Base-by-base conservation (phyloP, 2,797 vertebrate genomes). In the Bradypodion ventrale region DNA sequence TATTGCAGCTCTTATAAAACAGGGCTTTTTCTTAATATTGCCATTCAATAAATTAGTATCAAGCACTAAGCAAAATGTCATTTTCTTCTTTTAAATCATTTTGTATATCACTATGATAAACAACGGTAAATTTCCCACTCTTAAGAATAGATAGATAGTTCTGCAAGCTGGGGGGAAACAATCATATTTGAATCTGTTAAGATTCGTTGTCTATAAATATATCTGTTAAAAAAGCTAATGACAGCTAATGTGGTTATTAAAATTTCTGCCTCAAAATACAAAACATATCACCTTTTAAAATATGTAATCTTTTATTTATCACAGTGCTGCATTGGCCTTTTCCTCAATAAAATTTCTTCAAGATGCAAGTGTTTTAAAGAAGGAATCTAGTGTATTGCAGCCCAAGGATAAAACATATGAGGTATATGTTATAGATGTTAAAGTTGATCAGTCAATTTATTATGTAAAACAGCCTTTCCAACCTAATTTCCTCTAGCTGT, bases 311-410 rank as follows among this genome's bases (percentile, higher is more conserved):
- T 85, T 65, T 92, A 2, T 66, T 81, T 87, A 25, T 85, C 89
- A 83, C 87, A 99, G 99, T 91, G 93, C 95, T 89, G 95, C 97
- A 73, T 94, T 95, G 86, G 96, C 96, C 82, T 95, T 95, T 85
- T 97, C 97, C 85, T 94, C 96, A 59, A 92, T 99, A 91, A 93
- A 77, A 87, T 94, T 98, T 86, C 95, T 99, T 77, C 97, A 97
- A 91, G 96, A 96, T 4, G 96, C 96, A 78, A 93, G 95, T 87
- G 83, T 96, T 83, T 95, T 96, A 82, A 86, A 78, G 83, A 78
- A 79, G 65, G 0, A 1, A 15, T 37, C 65, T 12, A 74, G 32
- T 79, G 80, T 88, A 13, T 23, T 79, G 76, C 85, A 89, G 76
- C 66, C 78, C 78, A 78, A 46, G 10, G 1, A 60, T 52, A 86